Evolutionary conservation across 1,140 invertebrate species (phyloP).

Genomic region (Diplogasteroides magnus): DNA sequence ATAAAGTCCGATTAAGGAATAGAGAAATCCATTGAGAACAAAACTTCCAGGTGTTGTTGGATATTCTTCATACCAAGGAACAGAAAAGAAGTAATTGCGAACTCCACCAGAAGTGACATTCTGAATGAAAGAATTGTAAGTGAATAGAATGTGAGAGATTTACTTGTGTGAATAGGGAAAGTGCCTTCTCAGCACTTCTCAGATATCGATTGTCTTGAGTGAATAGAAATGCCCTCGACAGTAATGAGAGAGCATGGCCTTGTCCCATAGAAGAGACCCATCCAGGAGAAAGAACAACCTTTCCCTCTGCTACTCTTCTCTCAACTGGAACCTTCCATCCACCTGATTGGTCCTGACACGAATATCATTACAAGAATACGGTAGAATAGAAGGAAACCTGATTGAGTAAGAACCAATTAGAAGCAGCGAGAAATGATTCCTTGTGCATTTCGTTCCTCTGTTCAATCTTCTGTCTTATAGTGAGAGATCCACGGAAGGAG

Average conservation of each 20-base stretch:
- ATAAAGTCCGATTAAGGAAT: constrained; percentile 89
- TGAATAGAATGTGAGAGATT: constrained; percentile 52
- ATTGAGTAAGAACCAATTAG: constrained; percentile 82
- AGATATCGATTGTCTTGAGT: constrained; percentile 73
- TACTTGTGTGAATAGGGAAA: constrained; percentile 72
- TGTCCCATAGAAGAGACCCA: constrained; percentile 94
- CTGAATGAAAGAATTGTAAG: constrained; percentile 25
- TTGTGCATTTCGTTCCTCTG: constrained; percentile 76
- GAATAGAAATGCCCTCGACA: constrained; percentile 79
- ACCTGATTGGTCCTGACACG: constrained; percentile 57
- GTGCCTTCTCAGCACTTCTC: constrained; percentile 71
- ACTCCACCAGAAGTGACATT: constrained; percentile 67
- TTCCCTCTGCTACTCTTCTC: constrained; percentile 67
- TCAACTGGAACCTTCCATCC: constrained; percentile 83
- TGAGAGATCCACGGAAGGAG: constrained; percentile 69
- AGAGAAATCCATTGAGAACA: constrained; percentile 97
- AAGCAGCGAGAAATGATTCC: constrained; percentile 82
- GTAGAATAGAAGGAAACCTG: constrained; percentile 61
- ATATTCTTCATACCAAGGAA: constrained; percentile 93
- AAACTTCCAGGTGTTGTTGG: constrained; percentile 88
- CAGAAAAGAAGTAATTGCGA: constrained; percentile 65
- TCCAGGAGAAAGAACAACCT: constrained; percentile 69
- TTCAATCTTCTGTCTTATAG: constrained; percentile 72
- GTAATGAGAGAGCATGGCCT: constrained; percentile 83
- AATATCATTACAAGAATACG: not conserved